Conservation (phyloP, 2,113 vertebrate genomes). For the Oncorhynchus nerka region DNA sequence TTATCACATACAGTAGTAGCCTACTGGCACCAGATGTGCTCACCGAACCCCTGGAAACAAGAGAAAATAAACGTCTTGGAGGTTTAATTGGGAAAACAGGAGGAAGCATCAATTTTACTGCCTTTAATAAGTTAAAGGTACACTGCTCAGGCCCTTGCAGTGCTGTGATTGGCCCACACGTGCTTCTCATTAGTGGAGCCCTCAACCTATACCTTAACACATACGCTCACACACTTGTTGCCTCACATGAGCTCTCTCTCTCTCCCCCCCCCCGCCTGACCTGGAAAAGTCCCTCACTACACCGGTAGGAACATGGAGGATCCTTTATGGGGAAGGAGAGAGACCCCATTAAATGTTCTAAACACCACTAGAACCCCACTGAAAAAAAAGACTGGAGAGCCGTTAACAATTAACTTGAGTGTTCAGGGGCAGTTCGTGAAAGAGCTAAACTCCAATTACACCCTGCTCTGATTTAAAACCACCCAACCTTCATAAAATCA, state of each 20-base stretch:
- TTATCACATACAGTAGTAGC: slow-evolving; percentile 68
- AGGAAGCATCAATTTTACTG: slow-evolving; percentile 98
- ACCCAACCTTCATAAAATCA: slow-evolving; percentile 59
- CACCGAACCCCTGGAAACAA: slow-evolving; percentile 71
- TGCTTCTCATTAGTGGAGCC: slow-evolving; percentile 86
- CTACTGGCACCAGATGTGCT: slow-evolving; percentile 89
- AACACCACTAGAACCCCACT: slow-evolving; percentile 53
- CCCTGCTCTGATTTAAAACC: slow-evolving; percentile 54
- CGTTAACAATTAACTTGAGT: slow-evolving; percentile 65
- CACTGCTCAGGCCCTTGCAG: slow-evolving; percentile 66
- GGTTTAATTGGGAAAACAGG: slow-evolving; percentile 94
- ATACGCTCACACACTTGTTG: slow-evolving; percentile 12
- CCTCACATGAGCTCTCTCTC: slow-evolving; percentile 13
- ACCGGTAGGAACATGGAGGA: slow-evolving; percentile 80
- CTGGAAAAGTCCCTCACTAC: slow-evolving; percentile 77
- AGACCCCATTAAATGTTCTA: slow-evolving; percentile 72
- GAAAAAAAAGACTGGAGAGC: slow-evolving; percentile 36
- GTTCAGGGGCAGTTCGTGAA: slow-evolving; percentile 66
- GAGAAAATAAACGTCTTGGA: slow-evolving; percentile 74
- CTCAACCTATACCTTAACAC: slow-evolving; percentile 35
- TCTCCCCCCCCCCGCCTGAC: slow-evolving; percentile 67
- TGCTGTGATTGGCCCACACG: slow-evolving; percentile 72
- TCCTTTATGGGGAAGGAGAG: slow-evolving; percentile 66
- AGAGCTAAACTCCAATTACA: slow-evolving; percentile 65
- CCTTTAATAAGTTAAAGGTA: slow-evolving; percentile 93